These are phyloP conservation scores for Jacana jacana DNA, from an alignment of 2,113 vertebrate species.

Conservation along the genomic window DNA sequence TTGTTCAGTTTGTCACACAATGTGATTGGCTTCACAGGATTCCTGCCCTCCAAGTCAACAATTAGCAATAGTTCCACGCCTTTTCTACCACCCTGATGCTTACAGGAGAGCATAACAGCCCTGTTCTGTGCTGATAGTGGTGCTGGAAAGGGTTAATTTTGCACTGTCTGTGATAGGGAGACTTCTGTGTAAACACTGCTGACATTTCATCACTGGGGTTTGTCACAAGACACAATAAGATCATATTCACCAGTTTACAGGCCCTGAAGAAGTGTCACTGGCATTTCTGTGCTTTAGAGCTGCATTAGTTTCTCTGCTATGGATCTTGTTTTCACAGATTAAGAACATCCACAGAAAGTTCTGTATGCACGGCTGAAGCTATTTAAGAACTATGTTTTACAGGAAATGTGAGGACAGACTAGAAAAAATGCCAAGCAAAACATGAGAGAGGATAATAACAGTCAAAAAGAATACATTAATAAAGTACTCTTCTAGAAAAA, in stretches of 20 bases:
- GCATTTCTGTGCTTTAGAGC: background rate
- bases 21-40: background rate
- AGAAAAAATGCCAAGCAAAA: background rate
- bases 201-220: conserved; percentile 44
- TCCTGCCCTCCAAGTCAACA: background rate
- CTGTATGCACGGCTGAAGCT: conserved; percentile 4
- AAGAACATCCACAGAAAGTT: conserved; percentile 29
- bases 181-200: conserved; percentile 26
- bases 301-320: conserved; percentile 10
- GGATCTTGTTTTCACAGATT: conserved; percentile 30
- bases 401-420: background rate
- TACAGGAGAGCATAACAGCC: background rate
- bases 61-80: background rate
- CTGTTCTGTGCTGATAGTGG: background rate
- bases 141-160: conserved; percentile 14
- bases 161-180: background rate
- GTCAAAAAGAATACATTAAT: background rate
- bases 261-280: conserved; percentile 9
- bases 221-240: conserved; percentile 42
- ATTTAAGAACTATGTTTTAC: background rate
- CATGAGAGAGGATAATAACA: background rate
- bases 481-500: background rate
- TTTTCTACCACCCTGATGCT: background rate
- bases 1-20: background rate
- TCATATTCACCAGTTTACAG: conserved; percentile 14